Conservation (phyloP, 2,888 invertebrate genomes). For the Nycteola revayana region DNA sequence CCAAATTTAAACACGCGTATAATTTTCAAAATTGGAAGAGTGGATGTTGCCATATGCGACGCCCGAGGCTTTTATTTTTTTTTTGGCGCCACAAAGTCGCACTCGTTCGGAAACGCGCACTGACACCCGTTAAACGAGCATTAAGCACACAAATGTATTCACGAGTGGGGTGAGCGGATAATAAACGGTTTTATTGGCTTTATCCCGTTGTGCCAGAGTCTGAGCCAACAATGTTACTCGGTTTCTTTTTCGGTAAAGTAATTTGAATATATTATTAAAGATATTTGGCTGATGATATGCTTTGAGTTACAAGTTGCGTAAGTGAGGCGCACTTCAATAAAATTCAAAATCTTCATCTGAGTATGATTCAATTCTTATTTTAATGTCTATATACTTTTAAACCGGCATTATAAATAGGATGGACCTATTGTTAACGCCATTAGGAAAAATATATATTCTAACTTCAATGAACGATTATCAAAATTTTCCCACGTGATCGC, state of each 20-base stretch:
- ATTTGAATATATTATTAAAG: constrained; percentile 46
- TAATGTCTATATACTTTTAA: too few species aligned
- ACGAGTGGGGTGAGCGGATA: constrained; percentile 58
- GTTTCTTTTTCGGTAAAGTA: constrained; percentile 45
- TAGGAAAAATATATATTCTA: too few species aligned
- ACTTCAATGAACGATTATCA: too few species aligned
- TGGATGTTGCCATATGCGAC: constrained; percentile 65
- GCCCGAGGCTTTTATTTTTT: constrained; percentile 57
- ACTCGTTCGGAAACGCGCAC: constrained; percentile 43
- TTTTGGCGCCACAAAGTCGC: constrained; percentile 61
- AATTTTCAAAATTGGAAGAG: constrained; percentile 64
- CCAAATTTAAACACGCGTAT: constrained; percentile 71
- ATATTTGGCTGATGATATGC: constrained; percentile 26
- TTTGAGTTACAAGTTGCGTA: not conserved
- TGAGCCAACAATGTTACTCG: constrained; percentile 49
- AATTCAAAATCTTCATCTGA: too few species aligned
- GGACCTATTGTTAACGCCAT: too few species aligned
- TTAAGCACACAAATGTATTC: constrained; percentile 61
- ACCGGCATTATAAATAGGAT: too few species aligned
- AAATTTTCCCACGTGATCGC: too few species aligned
- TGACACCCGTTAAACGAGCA: constrained; percentile 51
- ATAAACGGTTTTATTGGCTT: constrained; percentile 72
- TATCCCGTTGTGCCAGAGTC: constrained; percentile 42
- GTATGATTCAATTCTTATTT: too few species aligned
- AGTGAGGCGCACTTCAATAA: too few species aligned